These are phyloP conservation scores for Phasia obesa DNA, from an alignment of 2,888 invertebrate genomes.

Conservation along the genomic window DNA sequence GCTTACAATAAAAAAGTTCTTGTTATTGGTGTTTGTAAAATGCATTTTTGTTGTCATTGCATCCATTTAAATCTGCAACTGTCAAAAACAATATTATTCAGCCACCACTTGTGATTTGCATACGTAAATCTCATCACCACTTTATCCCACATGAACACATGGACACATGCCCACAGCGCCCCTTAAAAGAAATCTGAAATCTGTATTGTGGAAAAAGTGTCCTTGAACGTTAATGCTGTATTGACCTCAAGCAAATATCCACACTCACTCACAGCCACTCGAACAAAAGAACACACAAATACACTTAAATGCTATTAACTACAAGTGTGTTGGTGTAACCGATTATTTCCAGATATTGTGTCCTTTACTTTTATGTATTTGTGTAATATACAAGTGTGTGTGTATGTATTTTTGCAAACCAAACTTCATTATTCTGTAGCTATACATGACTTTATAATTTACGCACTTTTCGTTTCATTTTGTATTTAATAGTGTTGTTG, in stretches of 20 bases:
- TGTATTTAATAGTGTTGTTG: conserved; percentile 28
- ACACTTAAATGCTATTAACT: conserved; percentile 55
- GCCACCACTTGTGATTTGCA: no score
- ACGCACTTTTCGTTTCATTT: conserved; percentile 68
- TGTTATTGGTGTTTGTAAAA: conserved; percentile 4
- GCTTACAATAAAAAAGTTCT: neutral
- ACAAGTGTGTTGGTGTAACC: conserved; percentile 34
- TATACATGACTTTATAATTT: conserved; percentile 58
- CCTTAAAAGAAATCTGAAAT: conserved; percentile 17
- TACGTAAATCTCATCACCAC: neutral
- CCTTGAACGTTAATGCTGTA: conserved; percentile 68
- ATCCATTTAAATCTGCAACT: conserved; percentile 50
- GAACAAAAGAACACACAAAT: conserved; percentile 28
- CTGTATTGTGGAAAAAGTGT: conserved; percentile 53
- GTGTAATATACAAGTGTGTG: neutral
- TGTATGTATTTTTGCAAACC: conserved; percentile 4
- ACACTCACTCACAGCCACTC: conserved; percentile 18
- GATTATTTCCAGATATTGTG: conserved; percentile 45
- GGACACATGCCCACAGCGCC: neutral
- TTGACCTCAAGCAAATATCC: conserved; percentile 60
- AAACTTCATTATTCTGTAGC: conserved; percentile 27
- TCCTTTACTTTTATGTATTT: conserved; percentile 4
- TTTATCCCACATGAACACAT: neutral
- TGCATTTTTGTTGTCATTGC: conserved; percentile 7
- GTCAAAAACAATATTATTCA: conserved; percentile 46